Base-by-base conservation (phyloP, 2,113 vertebrate genomes). In the Tinamus guttatus region DNA sequence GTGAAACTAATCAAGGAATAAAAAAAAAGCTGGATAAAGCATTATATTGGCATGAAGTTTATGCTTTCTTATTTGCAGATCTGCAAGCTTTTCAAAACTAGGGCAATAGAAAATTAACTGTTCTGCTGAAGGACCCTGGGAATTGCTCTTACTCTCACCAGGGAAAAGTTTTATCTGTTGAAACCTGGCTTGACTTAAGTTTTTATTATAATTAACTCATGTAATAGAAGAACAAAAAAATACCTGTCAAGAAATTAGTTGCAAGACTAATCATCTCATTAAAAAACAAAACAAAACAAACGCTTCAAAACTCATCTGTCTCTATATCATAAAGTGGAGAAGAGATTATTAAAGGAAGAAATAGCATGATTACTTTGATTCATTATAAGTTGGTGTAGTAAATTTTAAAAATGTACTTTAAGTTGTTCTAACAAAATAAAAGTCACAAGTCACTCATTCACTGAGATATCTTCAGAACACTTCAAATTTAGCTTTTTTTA, bases 1-100 rank as follows among this genome's bases (percentile, higher is more conserved):
- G 86, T 96, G 90, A 96, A 98, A 93, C 76, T 94, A 86, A 96
- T 95, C 94, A 96, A 93, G 56, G 85, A 91, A 96, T 91, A 71
- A 94, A 97, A 54, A 83, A 0, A 22, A 49, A 49, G 43, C 5
- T 58, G 4, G 32, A 20, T 16, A 65, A 32, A 93, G n/a, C 49
- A 25, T 89, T 89, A 58, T 77, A 89, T 85, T 87, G 94, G 43
- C 70, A 81, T 89, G 62, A 52, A 90, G 14, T 95, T 96, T 96
- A 89, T 5, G 12, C 94, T 79, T 79, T 94, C 76, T 64, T 93
- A 74, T 94, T 95, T 96, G 87, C 74, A 92, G 69, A 83, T 89
- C 83, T 96, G 65, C 64, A 82, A 88, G 78, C 36, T 93, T 89
- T 96, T 94, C 56, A 93, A 94, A 92, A 71, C 6, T 36, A 87